Percentiles rank a stretch among this genome's conserved stretches.
phyloP scores from a whole-genome alignment of 2,113 vertebrate genomes.

The Gobiocypris rarus region DNA sequence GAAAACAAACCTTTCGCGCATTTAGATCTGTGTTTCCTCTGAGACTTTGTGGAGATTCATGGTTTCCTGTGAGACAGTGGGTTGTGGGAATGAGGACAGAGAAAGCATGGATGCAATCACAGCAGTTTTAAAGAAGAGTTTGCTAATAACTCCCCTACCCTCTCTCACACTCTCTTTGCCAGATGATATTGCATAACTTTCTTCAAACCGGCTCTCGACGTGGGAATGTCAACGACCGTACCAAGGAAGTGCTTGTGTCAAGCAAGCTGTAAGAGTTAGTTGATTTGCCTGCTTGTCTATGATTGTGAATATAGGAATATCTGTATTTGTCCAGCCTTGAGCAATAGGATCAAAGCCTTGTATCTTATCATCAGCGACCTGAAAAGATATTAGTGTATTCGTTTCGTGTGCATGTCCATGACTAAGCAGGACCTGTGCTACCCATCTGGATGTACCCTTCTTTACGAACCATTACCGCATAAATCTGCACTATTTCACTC shows the following conservation, averaged over 20 bases:
- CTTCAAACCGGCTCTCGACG: slow-evolving; percentile 1
- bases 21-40: slow-evolving; percentile 2
- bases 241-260: slow-evolving; percentile 36
- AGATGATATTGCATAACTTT: slow-evolving; percentile 48
- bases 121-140: slow-evolving; percentile 37
- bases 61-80: slow-evolving; percentile 40
- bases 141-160: slow-evolving; percentile 15
- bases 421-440: not conserved
- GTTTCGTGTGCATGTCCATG: not conserved
- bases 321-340: slow-evolving; percentile 35
- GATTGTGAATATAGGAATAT: slow-evolving; percentile 36
- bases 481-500: slow-evolving; percentile 1
- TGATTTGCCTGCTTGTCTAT: slow-evolving; percentile 24
- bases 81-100: slow-evolving; percentile 41
- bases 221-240: slow-evolving; percentile 21
- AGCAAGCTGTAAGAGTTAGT: slow-evolving; percentile 5
- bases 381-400: slow-evolving; percentile 36
- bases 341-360: slow-evolving; percentile 46
- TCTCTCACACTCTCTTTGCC: slow-evolving; percentile 29
- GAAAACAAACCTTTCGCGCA: slow-evolving; percentile 34
- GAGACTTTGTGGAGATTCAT: slow-evolving; percentile 18
- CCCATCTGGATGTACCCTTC: not conserved
- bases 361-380: slow-evolving; percentile 38
- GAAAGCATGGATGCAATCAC: slow-evolving; percentile 8
- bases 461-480: not conserved